Evolutionary conservation across 2,888 invertebrate genomes (phyloP), one percentile per base, ranked within the genome.

Genomic region (Cyaniris semiargus): DNA sequence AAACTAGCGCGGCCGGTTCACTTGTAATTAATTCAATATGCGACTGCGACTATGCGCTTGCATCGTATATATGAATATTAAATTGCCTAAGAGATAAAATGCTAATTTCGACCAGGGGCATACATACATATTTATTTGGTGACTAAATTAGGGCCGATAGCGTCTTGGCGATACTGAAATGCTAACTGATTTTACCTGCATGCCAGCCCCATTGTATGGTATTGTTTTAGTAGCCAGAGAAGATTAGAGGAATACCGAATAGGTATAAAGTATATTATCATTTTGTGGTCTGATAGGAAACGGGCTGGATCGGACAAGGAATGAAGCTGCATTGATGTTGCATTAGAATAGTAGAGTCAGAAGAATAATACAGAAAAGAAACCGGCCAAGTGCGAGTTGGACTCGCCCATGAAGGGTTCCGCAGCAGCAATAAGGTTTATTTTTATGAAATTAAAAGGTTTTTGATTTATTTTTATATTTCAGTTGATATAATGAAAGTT

Each of bases 21-120:
- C 74, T 74, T 83, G 85, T 89, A 90, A 92, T 92, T 89, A 90
- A 93, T 93, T 89, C 90, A 86, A 87, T 86, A 87, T 86, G 86
- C 86, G 82, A 81, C 83, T 81, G 82, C 82, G 85, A 83, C 85
- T 87, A 86, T 89, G 89, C 89, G 81, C 90, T 84, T 88, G 91
- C 89, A 87, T 83, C 83, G 88, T 87, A 88, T 87, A 89, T 87
- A 91, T 92, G 93, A 91, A 93, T 93, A 92, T 89, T 90, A 90
- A 91, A 92, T 90, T 84, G 85, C 84, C 84, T 87, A 85, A 87
- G 86, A 92, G 93, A 93, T 93, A 93, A 93, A 93, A 93, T 93
- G 93, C 88, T 90, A 93, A 93, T 93, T 86, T 84, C 78, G 78
- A 81, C 81, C 85, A 85, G 86, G 87, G 88, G 88, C 89, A 84